Conservation (phyloP, 2,888 invertebrate genomes). For the Archaeoteleia sp. region DNA sequence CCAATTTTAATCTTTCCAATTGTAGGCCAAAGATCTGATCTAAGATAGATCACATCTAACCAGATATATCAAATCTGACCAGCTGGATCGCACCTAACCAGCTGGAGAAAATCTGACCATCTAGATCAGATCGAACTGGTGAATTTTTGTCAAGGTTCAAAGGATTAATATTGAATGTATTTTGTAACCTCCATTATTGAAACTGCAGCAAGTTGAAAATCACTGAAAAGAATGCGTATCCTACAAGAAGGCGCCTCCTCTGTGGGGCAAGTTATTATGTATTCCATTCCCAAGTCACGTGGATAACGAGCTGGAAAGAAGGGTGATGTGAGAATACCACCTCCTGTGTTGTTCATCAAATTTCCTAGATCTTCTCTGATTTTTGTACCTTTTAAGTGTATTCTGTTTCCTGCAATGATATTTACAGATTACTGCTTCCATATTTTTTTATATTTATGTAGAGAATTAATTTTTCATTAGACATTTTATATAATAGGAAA, state of each 20-base stretch:
- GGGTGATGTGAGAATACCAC: slow-evolving; percentile 79
- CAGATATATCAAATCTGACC: too few species aligned
- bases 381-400: slow-evolving; percentile 66
- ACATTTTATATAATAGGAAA: background rate
- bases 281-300: slow-evolving; percentile 81
- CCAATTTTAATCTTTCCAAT: too few species aligned
- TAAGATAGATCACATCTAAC: too few species aligned
- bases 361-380: slow-evolving; percentile 59
- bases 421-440: background rate
- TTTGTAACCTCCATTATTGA: slow-evolving; percentile 83
- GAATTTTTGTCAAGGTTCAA: too few species aligned
- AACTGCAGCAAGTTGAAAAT: slow-evolving; percentile 80
- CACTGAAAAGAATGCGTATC: slow-evolving; percentile 81
- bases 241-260: slow-evolving; percentile 77
- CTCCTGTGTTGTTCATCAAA: slow-evolving; percentile 71
- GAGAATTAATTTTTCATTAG: slow-evolving; percentile 1
- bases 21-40: too few species aligned
- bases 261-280: slow-evolving; percentile 79
- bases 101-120: too few species aligned
- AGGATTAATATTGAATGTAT: too few species aligned
- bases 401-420: slow-evolving; percentile 77
- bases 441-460: background rate
- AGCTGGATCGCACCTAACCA: too few species aligned
- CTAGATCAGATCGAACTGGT: too few species aligned
- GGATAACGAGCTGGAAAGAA: slow-evolving; percentile 83